These are phyloP conservation scores for Hymenochirus boettgeri DNA, from an alignment of 2,113 vertebrate genomes.

Conservation along the genomic window DNA sequence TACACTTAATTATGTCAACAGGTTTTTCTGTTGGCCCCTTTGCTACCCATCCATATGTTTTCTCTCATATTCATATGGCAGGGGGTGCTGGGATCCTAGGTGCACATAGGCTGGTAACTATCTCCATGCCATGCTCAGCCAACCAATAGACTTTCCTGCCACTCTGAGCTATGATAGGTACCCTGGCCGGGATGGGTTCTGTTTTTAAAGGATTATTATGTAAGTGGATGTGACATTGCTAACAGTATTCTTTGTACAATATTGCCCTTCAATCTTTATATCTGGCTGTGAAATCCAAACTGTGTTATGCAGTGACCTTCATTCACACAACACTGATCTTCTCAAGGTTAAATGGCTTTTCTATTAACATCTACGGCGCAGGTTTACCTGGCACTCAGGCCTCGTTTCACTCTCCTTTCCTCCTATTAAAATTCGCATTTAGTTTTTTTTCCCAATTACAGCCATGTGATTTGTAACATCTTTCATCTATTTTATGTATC, in stretches of 20 bases:
- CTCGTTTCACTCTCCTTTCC: too few relatives aligned
- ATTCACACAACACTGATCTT: background rate
- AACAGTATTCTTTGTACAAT: background rate
- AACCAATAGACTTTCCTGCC: too few relatives aligned
- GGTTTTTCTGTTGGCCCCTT: slow-evolving; percentile 30
- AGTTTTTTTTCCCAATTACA: too few relatives aligned
- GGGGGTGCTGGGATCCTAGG: background rate
- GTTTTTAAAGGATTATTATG: background rate
- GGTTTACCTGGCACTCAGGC: too few relatives aligned
- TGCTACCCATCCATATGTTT: slow-evolving; percentile 31
- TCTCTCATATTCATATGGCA: slow-evolving; percentile 30
- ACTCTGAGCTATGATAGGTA: too few relatives aligned
- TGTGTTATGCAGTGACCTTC: background rate
- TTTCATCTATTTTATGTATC: too few relatives aligned
- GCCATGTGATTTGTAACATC: too few relatives aligned
- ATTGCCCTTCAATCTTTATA: background rate
- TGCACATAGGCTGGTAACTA: slow-evolving; percentile 10
- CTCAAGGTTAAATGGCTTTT: background rate
- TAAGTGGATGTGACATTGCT: background rate
- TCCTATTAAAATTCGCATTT: too few relatives aligned
- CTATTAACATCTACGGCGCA: too few relatives aligned
- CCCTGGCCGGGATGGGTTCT: too few relatives aligned
- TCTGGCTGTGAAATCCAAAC: background rate
- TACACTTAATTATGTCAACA: slow-evolving; percentile 27
- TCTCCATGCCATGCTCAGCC: background rate